Evolutionary conservation across 2,113 vertebrate genomes (phyloP).

Genomic region (Hirundichthys speculiger): DNA sequence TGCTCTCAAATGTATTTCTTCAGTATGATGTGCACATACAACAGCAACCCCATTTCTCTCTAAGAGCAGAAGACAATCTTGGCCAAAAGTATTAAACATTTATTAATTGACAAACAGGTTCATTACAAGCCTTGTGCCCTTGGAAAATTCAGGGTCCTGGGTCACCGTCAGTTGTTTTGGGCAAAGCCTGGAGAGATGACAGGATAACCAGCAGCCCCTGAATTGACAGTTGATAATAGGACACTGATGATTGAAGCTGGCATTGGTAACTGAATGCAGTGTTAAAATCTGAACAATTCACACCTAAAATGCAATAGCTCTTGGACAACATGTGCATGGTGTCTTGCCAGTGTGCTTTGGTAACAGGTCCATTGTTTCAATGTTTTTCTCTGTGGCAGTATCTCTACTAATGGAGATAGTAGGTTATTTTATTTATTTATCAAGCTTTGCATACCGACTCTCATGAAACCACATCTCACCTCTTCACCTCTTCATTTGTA

Average conservation of each 20-base stretch:
- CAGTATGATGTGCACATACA: background rate
- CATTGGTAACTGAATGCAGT: slow-evolving; percentile 48
- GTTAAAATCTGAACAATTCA: slow-evolving; percentile 64
- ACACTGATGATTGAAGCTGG: slow-evolving; percentile 54
- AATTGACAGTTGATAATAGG: slow-evolving; percentile 55
- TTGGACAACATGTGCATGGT: slow-evolving; percentile 68
- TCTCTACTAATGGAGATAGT: too few relatives aligned
- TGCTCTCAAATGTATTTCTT: background rate
- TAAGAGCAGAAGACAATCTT: background rate
- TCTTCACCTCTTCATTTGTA: too few relatives aligned
- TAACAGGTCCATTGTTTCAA: slow-evolving; percentile 46
- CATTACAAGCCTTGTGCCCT: background rate
- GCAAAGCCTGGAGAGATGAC: slow-evolving; percentile 33
- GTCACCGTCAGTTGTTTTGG: slow-evolving; percentile 32
- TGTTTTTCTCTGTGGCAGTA: slow-evolving; percentile 55
- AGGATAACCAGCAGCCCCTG: slow-evolving; percentile 51
- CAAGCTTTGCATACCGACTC: too few relatives aligned
- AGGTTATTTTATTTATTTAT: too few relatives aligned
- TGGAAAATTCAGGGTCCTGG: slow-evolving; percentile 12
- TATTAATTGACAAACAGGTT: background rate
- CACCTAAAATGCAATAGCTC: slow-evolving; percentile 67
- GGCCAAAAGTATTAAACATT: background rate
- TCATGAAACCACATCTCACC: too few relatives aligned
- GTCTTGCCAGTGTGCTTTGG: slow-evolving; percentile 64
- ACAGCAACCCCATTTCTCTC: background rate